Base-by-base conservation (phyloP, 2,888 invertebrate species). In the Tuta absoluta region DNA sequence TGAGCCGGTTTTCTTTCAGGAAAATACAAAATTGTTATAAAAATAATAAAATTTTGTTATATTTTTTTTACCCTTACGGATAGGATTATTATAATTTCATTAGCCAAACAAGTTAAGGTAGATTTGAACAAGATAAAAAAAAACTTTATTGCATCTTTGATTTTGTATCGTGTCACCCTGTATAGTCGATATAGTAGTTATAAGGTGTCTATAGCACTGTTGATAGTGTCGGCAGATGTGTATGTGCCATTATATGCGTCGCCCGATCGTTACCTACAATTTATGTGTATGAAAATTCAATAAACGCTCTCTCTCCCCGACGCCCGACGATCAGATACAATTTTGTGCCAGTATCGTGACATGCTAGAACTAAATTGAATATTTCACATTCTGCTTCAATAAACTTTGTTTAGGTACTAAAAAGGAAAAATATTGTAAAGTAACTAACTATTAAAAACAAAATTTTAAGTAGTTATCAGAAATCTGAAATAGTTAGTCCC, bases 271-370 rank as follows among this genome's bases (percentile, higher is more conserved):
- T 58, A 41, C 59, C 63, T 58, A 41, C 49, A 63, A 65, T 65
- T 65, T 65, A 65, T 59, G 65, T 63, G 58, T 65, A 63, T 63
- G 65, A 63, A 65, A 65, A 62, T 65, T 65, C 65, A 65, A 65
- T 65, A 60, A 38, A 58, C 65, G 33, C 38, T 51, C 60, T 48
- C 37, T 19, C n/a, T 14, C 23, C 10, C 14, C 45, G 41, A 5
- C 17, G 21, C 59, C 2, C 59, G 38, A 2, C 49, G 28, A 49
- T 61, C 49, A 49, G 48, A 61, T 61, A 61, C 33, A 33, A 49
- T 61, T 61, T 49, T 61, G 61, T 60, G 56, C 28, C 17, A 33
- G 56, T 53, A 24, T 28, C 33, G 28, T 56, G 56, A 33, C 17
- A n/a, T n/a, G n/a, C 28, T 28, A 56, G 33, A 56, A 24, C 28